Base-by-base conservation (phyloP, 2,888 invertebrate species). In the Euzetes globulus region DNA sequence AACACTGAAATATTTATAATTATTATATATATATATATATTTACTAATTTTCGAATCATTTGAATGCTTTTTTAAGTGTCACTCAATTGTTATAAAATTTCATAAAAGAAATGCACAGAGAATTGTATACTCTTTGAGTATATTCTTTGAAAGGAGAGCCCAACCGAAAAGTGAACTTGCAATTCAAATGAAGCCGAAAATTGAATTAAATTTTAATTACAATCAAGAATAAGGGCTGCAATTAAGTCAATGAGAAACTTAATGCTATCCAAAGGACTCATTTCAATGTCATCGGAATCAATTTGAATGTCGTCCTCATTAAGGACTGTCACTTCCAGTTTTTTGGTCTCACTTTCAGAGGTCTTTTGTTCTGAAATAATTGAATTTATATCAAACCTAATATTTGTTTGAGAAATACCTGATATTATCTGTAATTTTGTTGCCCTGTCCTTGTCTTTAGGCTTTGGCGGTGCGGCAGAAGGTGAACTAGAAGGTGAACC, bases 241-340 rank as follows among this genome's bases (percentile, higher is more conserved):
- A 65, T 65, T 17, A 65, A 58, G 17, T 27, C 17, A 58, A 58
- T 19, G 3, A 60, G 6, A 29, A 60, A 60, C 17, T 6, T 29
- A 29, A 60, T 17, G 37, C 63, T 65, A 1, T 65, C 37, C 17
- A 33, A n/a, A 13, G 63, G 19, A 37, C 37, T 37, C 63, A 65
- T 65, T 37, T 65, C 63, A n/a, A 65, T 65, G 37, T 65, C 63
- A n/a, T 65, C 37, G 6, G 37, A 15, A n/a, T 65, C 19, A 7
- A 65, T 65, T 13, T 65, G 19, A 9, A 65, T 65, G 63, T 65
- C 19, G 37, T 65, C 63, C 19, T 65, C 63, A 29, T 65, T 65
- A 65, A 65, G 3, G 19, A 65, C 19, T 4, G 63, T 65, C 63
- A 65, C 63, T 65, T 65, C 63, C 0, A 27, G n/a, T 19, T 19